Evolutionary conservation across 2,888 invertebrate genomes (phyloP), one percentile per base, ranked within the genome.

Genomic region (Ichneumoninae sp.): DNA sequence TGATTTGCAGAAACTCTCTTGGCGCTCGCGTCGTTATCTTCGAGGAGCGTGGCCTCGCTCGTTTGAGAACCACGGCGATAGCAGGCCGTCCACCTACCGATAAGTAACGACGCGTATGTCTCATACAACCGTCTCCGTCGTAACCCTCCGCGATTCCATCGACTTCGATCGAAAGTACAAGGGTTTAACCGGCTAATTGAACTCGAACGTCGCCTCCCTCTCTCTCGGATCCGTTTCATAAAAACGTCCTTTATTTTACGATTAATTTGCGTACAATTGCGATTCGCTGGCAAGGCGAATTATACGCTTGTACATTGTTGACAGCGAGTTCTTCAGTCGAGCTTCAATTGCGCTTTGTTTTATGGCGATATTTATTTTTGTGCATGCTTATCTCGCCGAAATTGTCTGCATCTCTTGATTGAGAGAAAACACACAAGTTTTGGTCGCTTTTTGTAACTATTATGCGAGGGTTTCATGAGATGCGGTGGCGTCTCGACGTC

Each of bases 11-110:
- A 57, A 54, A 78, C 44, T 76, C 26, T 33, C 54, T 70, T 66
- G 52, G 13, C 60, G 71, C 79, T 69, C 33, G 71, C 47, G 70
- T 78, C 65, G 50, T 69, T 77, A 79, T 84, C 82, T 44, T n/a
- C 19, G 63, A 30, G 22, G n/a, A 81, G 70, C 40, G 76, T 65
- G 40, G 69, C 81, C 75, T 76, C 75, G 81, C 60, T 85, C 76
- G 85, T 83, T 78, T 89, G 90, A 90, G 88, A 89, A 87, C 88
- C 90, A 85, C 89, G 80, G 88, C 80, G 92, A 92, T 92, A 92
- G 87, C 85, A 91, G 92, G 92, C 89, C 92, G 90, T 92, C 92
- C 88, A 92, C 92, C 92, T 90, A 91, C 78, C 86, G 92, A 92
- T 92, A 92, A 92, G 79, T 83, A 26, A 57, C 30, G 80, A 76